Evolutionary conservation across 2,888 invertebrate genomes (phyloP), one percentile per base, ranked within the genome.

Genomic region (Horisme vitalbata): DNA sequence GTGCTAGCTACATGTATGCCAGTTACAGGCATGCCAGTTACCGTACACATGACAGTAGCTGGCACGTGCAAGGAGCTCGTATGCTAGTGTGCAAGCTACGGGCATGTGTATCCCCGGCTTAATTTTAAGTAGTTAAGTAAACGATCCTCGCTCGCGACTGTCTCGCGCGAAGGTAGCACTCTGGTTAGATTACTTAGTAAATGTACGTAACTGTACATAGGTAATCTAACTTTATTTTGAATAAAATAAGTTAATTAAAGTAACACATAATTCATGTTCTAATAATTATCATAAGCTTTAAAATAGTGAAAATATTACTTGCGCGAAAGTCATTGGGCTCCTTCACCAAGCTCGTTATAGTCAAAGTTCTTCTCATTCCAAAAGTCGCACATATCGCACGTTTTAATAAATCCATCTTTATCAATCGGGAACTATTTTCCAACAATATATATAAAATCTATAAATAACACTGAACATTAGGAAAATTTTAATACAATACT

Each of bases 221-320:
- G n/a, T 9, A 23, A 8, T 1, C n/a, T 3, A 23, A n/a, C 4
- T 4, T 23, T n/a, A n/a, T 9, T 0, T 23, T 9, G 23, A n/a
- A n/a, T n/a, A 23, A 23, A 23, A 18, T 18, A 18, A 5, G 18
- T 18, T 18, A 18, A 6, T 18, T 2, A 18, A 18, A 18, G n/a
- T n/a, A n/a, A n/a, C n/a, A n/a, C n/a, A n/a, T n/a, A n/a, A n/a
- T n/a, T n/a, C n/a, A n/a, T n/a, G n/a, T n/a, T n/a, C n/a, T n/a
- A n/a, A n/a, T n/a, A n/a, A n/a, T n/a, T n/a, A n/a, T n/a, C n/a
- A n/a, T n/a, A n/a, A n/a, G n/a, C n/a, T n/a, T n/a, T 28, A 3
- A 26, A 11, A 12, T 2, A 18, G 14, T 8, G 1, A 13, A 34
- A 57, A 38, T 52, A 79, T 78, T 74, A 80, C 80, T 67, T 63